Evolutionary conservation across 1,140 invertebrate genomes (phyloP).

Genomic region (Drosophila nigromelanica): DNA sequence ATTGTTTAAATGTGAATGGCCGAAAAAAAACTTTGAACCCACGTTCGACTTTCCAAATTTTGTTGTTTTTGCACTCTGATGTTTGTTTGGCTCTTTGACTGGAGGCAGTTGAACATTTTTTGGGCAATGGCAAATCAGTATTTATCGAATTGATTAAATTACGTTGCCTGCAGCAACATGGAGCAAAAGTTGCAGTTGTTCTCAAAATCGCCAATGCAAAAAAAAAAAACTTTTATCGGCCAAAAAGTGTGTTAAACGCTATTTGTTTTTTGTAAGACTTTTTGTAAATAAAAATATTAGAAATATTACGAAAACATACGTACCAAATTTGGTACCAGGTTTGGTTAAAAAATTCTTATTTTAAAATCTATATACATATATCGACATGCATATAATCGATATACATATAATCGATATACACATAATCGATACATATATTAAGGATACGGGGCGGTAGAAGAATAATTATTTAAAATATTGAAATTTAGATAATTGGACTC

Average conservation of each 20-base stretch:
- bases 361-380: no score
- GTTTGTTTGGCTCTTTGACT: conserved; percentile 10
- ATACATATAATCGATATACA: no score
- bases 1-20: neutral
- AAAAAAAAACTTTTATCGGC: neutral
- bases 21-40: conserved; percentile 26
- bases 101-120: conserved; percentile 16
- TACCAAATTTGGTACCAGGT: no score
- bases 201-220: neutral
- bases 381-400: no score
- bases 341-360: no score
- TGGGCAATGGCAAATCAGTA: conserved; percentile 17
- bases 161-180: conserved; percentile 14
- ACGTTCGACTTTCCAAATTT: neutral
- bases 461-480: no score
- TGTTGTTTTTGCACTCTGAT: neutral
- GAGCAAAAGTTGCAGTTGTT: neutral
- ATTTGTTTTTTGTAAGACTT: no score
- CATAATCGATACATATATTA: no score
- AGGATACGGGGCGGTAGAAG: no score
- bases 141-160: conserved; percentile 36
- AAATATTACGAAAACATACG: no score
- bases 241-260: no score
- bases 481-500: no score
- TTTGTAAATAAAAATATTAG: neutral